phyloP scores from a whole-genome alignment of 2,797 vertebrate species.

The Acrossocheilus wenchowensis region DNA sequence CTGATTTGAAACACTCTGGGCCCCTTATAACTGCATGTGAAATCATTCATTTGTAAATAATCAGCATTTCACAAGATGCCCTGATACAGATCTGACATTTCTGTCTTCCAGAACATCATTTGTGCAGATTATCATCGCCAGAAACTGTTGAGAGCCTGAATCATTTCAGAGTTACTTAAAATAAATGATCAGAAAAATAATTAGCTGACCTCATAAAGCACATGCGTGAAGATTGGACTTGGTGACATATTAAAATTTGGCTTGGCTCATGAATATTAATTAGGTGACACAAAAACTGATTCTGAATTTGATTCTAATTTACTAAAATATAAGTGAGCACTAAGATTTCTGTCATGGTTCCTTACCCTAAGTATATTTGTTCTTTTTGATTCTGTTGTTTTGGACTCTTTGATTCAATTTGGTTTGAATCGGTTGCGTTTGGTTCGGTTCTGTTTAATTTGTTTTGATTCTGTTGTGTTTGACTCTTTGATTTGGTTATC shows the following conservation, averaged over 20 bases:
- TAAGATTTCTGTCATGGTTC: not conserved
- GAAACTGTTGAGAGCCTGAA: not conserved
- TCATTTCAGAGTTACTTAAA: not conserved
- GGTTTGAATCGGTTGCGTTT: not conserved
- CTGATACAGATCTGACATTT: conserved; percentile 15
- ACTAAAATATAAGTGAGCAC: not conserved
- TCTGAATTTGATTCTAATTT: not conserved
- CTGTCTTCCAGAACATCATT: conserved; percentile 12
- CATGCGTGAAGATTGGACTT: not conserved
- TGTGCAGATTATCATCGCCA: not conserved
- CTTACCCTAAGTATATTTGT: too few species aligned
- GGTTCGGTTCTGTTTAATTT: not conserved
- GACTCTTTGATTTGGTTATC: not conserved
- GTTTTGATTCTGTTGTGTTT: not conserved
- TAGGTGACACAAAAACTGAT: not conserved
- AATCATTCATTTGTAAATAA: conserved; percentile 20
- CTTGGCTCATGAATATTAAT: not conserved
- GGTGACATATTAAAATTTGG: not conserved
- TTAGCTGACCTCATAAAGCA: not conserved
- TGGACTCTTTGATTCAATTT: not conserved
- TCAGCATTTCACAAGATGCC: conserved; percentile 1
- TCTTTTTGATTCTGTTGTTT: not conserved
- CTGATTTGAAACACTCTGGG: not conserved
- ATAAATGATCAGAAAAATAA: not conserved
- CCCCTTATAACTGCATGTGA: too few species aligned